Evolutionary conservation across 2,113 vertebrate genomes (phyloP).

Genomic region (Corapipo altera): DNA sequence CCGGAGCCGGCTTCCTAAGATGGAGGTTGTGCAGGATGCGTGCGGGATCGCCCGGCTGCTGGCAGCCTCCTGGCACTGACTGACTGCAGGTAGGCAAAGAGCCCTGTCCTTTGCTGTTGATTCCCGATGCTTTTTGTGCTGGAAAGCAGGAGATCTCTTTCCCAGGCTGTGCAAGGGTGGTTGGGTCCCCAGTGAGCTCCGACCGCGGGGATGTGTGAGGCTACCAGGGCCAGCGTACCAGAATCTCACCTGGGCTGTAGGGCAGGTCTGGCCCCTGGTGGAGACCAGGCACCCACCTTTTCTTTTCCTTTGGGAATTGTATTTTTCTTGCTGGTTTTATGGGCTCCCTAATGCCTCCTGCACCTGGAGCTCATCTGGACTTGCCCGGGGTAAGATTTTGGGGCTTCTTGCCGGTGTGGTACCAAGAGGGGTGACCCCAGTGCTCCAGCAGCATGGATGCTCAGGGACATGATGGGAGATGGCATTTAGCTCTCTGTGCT

Average conservation of each 20-base stretch:
- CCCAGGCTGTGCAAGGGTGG: rapidly evolving
- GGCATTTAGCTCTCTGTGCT: background rate
- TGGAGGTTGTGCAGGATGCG: slow-evolving; percentile 32
- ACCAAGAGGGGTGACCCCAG: background rate
- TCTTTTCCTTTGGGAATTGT: background rate
- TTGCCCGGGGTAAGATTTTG: background rate
- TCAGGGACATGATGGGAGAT: rapidly evolving
- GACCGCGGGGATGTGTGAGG: rapidly evolving
- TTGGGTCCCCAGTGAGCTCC: background rate
- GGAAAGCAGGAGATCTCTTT: background rate
- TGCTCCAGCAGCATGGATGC: background rate
- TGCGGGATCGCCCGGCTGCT: background rate
- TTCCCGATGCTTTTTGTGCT: rapidly evolving
- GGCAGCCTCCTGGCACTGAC: rapidly evolving
- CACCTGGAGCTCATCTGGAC: background rate
- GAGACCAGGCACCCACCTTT: rapidly evolving
- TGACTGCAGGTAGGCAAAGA: background rate
- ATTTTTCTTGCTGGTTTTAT: background rate
- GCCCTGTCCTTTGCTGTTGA: rapidly evolving
- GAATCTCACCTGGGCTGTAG: background rate
- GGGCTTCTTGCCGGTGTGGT: background rate
- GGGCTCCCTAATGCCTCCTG: background rate
- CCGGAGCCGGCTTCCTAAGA: slow-evolving; percentile 22
- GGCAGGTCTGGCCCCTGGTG: background rate
- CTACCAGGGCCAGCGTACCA: rapidly evolving